Conservation (phyloP, 2,113 vertebrate species). For the Epinephelus moara region DNA sequence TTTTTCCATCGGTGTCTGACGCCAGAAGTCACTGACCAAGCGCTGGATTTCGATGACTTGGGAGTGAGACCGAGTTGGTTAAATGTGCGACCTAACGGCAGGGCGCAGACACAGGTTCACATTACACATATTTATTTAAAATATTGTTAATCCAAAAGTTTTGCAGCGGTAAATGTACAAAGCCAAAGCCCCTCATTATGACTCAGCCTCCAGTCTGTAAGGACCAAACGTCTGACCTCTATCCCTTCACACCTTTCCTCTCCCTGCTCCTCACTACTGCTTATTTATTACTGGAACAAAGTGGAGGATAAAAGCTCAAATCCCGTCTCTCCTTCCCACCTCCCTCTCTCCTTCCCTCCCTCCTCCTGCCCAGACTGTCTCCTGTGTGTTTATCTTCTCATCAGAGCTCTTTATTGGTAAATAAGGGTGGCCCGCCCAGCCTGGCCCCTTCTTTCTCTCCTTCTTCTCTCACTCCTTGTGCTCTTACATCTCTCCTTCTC, state of each 20-base stretch:
- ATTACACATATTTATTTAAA: too few species aligned
- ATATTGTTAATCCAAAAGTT: too few species aligned
- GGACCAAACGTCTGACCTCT: not conserved
- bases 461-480: slow-evolving; percentile 37
- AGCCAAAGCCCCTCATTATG: too few species aligned
- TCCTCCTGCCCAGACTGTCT: slow-evolving; percentile 76
- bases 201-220: too few species aligned
- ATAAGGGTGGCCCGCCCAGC: slow-evolving; percentile 79
- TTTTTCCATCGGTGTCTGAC: too few species aligned
- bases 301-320: slow-evolving; percentile 69
- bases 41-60: too few species aligned
- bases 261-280: slow-evolving; percentile 22
- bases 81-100: too few species aligned
- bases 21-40: too few species aligned
- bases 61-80: too few species aligned
- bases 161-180: too few species aligned
- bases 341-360: slow-evolving; percentile 17
- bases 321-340: slow-evolving; percentile 9
- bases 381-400: slow-evolving; percentile 88
- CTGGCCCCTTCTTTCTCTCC: slow-evolving; percentile 45
- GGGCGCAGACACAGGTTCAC: too few species aligned
- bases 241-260: slow-evolving; percentile 32
- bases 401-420: slow-evolving; percentile 86
- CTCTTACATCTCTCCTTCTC: slow-evolving; percentile 45
- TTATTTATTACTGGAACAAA: slow-evolving; percentile 55